Evolutionary conservation across 2,797 vertebrate genomes (phyloP).

Genomic region (Myripristis jacobus): DNA sequence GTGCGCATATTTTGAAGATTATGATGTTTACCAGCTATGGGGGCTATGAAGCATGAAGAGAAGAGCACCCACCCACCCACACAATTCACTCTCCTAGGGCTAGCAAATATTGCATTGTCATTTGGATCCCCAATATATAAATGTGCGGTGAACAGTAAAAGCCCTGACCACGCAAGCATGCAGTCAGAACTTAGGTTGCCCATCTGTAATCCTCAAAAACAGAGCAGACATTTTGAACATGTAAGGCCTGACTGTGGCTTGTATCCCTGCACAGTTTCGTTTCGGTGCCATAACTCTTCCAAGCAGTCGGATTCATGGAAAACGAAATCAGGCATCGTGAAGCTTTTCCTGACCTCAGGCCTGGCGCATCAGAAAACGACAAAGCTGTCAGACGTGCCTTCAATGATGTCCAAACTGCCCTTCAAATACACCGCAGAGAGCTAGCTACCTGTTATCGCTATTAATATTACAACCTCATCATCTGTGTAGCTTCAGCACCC

Average conservation of each 20-base stretch:
- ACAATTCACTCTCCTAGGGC: neutral
- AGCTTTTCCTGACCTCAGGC: conserved; percentile 24
- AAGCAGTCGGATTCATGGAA: conserved; percentile 1
- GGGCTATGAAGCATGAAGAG: neutral
- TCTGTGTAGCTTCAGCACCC: too few relatives aligned
- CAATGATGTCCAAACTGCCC: too few relatives aligned
- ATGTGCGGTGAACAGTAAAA: too few relatives aligned
- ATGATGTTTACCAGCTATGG: neutral
- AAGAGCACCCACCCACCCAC: too few relatives aligned
- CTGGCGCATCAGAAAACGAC: conserved; percentile 17
- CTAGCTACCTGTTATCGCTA: too few relatives aligned
- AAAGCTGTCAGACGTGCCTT: conserved; percentile 1
- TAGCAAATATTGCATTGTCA: conserved; percentile 24
- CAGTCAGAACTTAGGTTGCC: neutral
- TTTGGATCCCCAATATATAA: neutral
- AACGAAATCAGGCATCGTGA: conserved; percentile 30
- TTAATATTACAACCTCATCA: too few relatives aligned
- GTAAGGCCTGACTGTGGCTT: neutral
- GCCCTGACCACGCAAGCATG: neutral
- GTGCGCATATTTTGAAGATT: neutral
- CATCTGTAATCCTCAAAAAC: neutral
- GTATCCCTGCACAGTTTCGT: conserved; percentile 48
- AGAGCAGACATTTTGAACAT: neutral
- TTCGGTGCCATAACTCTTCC: conserved; percentile 1
- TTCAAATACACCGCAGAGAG: too few relatives aligned